phyloP scores from a whole-genome alignment of 1,140 invertebrate genomes.

The Antheraea pernyi region DNA sequence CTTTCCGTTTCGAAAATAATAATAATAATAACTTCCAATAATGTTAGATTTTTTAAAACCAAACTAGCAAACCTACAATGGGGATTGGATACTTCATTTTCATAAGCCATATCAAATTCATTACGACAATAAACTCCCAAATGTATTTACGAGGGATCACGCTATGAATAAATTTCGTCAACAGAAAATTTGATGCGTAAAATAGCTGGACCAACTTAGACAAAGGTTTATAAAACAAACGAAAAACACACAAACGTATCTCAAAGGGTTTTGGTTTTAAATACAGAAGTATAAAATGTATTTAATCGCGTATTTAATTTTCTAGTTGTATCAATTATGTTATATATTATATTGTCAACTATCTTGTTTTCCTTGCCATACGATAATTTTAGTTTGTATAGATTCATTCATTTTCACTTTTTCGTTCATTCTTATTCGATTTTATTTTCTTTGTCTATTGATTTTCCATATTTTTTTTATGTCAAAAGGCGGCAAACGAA shows the following conservation, averaged over 20 bases:
- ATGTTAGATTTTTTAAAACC: neutral
- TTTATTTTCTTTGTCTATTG: neutral
- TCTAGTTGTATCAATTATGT: too few relatives aligned
- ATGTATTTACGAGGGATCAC: conserved; percentile 76
- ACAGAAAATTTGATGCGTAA: conserved; percentile 73
- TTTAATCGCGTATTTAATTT: neutral
- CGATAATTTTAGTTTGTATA: too few relatives aligned
- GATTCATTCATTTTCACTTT: too few relatives aligned
- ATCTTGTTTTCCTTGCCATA: too few relatives aligned
- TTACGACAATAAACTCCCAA: conserved; percentile 75
- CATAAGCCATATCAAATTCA: conserved; percentile 76
- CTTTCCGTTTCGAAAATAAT: neutral
- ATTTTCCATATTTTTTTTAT: neutral
- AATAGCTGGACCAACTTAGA: conserved; percentile 66
- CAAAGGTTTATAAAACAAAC: conserved; percentile 41
- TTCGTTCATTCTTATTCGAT: too few relatives aligned
- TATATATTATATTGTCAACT: too few relatives aligned
- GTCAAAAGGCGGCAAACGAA: too few relatives aligned
- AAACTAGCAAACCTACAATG: conserved; percentile 1
- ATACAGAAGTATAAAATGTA: neutral
- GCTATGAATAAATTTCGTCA: conserved; percentile 76
- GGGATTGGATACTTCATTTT: conserved; percentile 56
- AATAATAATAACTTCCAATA: neutral
- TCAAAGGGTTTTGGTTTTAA: neutral
- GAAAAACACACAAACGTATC: neutral